These are phyloP conservation scores for Myopa testacea DNA, from an alignment of 2,888 invertebrate species.

Conservation along the genomic window DNA sequence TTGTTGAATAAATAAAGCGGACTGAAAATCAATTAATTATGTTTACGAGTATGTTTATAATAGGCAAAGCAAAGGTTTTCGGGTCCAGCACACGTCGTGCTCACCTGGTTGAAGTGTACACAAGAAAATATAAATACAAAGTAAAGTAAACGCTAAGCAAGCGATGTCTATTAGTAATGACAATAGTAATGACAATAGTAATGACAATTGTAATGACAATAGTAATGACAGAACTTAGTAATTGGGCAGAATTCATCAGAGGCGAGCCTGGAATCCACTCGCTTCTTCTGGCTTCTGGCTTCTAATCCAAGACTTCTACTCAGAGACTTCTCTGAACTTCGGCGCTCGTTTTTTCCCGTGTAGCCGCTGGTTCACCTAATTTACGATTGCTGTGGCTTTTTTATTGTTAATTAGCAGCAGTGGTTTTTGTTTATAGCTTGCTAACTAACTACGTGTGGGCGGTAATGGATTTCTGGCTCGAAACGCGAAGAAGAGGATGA, in stretches of 20 bases:
- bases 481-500: neutral
- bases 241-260: no score
- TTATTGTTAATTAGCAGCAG: slow-evolving; percentile 5
- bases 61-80: neutral
- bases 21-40: slow-evolving; percentile 29
- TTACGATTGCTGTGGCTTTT: neutral
- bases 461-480: neutral
- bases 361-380: neutral
- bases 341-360: neutral
- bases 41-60: no score
- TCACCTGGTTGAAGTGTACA: neutral
- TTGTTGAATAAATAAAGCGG: slow-evolving; percentile 14
- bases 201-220: no score
- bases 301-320: no score
- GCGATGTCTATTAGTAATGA: neutral
- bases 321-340: no score
- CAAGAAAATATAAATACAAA: neutral
- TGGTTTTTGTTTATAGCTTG: neutral
- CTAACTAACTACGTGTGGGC: slow-evolving; percentile 6
- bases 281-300: neutral
- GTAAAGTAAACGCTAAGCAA: neutral
- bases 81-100: neutral
- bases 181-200: neutral
- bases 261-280: no score
- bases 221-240: no score